These are phyloP conservation scores for Nixonia krombeini DNA, from an alignment of 1,140 invertebrate genomes.

Conservation along the genomic window DNA sequence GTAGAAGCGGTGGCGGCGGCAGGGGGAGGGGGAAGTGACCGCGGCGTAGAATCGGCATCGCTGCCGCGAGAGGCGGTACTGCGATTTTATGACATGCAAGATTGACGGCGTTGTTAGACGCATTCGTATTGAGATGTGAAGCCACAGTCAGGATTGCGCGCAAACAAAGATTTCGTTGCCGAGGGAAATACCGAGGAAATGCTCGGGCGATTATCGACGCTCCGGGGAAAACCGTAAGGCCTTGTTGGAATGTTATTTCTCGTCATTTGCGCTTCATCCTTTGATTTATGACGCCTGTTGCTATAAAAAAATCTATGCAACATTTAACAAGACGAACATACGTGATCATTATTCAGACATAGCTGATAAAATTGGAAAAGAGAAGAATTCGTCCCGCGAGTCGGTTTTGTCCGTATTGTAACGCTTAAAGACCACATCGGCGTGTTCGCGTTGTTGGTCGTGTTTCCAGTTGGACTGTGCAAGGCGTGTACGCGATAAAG, in stretches of 20 bases:
- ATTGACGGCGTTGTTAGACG: constrained; percentile 39
- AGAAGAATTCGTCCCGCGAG: no score
- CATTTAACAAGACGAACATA: no score
- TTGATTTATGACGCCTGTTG: no score
- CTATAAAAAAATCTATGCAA: no score
- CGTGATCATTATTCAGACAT: no score
- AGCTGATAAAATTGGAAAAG: no score
- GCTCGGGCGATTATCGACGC: not conserved
- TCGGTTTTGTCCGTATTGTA: no score
- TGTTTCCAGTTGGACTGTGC: no score
- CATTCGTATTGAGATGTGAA: constrained; percentile 24
- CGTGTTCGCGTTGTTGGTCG: no score
- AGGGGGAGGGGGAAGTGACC: not conserved
- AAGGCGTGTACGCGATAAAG: no score
- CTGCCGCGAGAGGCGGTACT: constrained; percentile 16
- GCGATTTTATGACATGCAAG: constrained; percentile 39
- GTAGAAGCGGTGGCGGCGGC: not conserved
- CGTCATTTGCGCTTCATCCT: no score
- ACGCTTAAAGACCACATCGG: no score
- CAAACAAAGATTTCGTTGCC: not conserved
- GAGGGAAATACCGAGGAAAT: not conserved
- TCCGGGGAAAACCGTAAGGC: not conserved
- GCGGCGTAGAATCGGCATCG: constrained; percentile 2
- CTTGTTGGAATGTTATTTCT: not conserved
- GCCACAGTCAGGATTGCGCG: constrained; percentile 2